phyloP scores from a whole-genome alignment of 2,888 invertebrate species.

The Clanis bilineata region DNA sequence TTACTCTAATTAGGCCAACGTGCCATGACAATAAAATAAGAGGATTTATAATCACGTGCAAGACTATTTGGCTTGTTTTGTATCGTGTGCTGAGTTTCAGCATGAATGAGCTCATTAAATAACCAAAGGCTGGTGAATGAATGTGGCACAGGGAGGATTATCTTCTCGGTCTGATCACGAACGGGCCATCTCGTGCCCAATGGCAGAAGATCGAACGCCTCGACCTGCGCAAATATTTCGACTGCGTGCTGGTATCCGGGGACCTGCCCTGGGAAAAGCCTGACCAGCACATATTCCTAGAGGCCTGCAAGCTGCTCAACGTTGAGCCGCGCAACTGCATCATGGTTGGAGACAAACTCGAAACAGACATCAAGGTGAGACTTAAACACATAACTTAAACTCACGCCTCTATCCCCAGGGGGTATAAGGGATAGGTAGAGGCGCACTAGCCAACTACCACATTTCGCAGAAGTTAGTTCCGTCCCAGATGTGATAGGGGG shows the following conservation, averaged over 20 bases:
- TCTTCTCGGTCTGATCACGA: constrained; percentile 90
- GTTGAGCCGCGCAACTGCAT: constrained; percentile 89
- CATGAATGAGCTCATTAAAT: constrained; percentile 56
- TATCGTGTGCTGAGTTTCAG: constrained; percentile 74
- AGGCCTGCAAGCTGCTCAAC: constrained; percentile 89
- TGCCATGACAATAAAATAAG: constrained; percentile 7
- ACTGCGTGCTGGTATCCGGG: constrained; percentile 90
- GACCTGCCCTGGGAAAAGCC: constrained; percentile 95
- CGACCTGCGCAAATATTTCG: constrained; percentile 87
- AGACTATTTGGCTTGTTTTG: constrained; percentile 60
- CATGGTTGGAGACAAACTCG: constrained; percentile 94
- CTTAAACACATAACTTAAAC: neutral
- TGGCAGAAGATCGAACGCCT: constrained; percentile 93
- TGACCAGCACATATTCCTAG: constrained; percentile 89
- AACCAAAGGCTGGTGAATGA: constrained; percentile 73
- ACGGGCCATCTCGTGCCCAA: constrained; percentile 92
- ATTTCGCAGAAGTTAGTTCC: too few relatives aligned
- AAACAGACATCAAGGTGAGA: constrained; percentile 90
- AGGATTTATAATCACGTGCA: constrained; percentile 45
- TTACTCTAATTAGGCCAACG: neutral
- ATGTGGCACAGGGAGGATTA: constrained; percentile 85
- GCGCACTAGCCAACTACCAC: too few relatives aligned
- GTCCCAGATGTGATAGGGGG: too few relatives aligned
- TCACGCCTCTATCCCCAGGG: too few relatives aligned
- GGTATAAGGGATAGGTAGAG: too few relatives aligned